Evolutionary conservation across 2,888 invertebrate species (phyloP), one percentile per base, ranked within the genome.

Genomic region (Cataglyphis cursor): DNA sequence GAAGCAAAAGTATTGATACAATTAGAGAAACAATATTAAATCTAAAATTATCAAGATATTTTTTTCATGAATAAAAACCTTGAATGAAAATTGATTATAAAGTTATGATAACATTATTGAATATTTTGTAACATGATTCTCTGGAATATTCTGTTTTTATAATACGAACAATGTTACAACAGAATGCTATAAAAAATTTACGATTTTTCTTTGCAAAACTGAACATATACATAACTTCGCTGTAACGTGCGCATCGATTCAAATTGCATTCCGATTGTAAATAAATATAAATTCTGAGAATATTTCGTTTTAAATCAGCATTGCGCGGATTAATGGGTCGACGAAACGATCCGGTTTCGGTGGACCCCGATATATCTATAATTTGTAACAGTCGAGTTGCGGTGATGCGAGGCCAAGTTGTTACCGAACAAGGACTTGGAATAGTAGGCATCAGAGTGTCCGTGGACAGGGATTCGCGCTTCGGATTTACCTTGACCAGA

Each of bases 401-500:
- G 94, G 99, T 99, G 95, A 99, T 99, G 97, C 97, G 99, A 94
- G 99, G 99, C 91, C 98, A 98, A 96, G 99, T 99, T 94, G 97
- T 99, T 91, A 98, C 98, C 86, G 97, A 98, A 85, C 99, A 99
- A 96, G 99, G 99, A 88, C 97, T 99, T 91, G 99, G 99, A 90
- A 97, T 99, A 95, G 97, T 99, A 95, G 99, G 99, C 94, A 99
- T 99, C 94, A 97, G 99, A 91, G 99, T 99, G 83, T 98, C 98
- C 87, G 99, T 99, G 92, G 98, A 98, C 95, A 96, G 97, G 88
- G 98, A 99, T 95, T 97, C 99, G 68, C 96, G 98, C 91, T 98
- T 99, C 95, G 99, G 99, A 91, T 99, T 99, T 96, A 99, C 99
- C 6, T 96, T 99, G 76, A 98, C 99, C 80, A 96, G 99, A 93